Evolutionary conservation across 2,888 invertebrate genomes (phyloP), one percentile per base, ranked within the genome.

Genomic region (Eristalis tenax): DNA sequence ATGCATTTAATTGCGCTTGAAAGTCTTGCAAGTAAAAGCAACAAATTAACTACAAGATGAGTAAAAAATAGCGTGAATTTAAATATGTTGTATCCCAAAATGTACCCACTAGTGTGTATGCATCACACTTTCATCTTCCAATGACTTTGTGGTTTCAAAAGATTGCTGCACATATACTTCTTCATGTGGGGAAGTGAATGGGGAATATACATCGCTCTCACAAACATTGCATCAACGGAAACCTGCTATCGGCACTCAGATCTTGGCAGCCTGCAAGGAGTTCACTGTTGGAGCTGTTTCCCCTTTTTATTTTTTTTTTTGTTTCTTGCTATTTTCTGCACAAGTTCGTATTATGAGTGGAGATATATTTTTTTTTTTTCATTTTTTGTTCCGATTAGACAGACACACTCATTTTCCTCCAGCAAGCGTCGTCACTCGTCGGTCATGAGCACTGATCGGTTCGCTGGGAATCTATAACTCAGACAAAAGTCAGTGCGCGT

Each of bases 151-250:
- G 38, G 50, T 57, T 64, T 68, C 38, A 61, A 10, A 59, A 13
- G 8, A 22, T 26, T 56, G n/a, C 43, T 59, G 23, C 26, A 1
- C 43, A 66, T 26, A n/a, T 50, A 4, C 50, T 1, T 2, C 18
- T 18, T 18, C 18, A 1, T 50, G 50, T 8, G 50, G 70, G 35
- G 56, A 40, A 38, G 63, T 28, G 57, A 77, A 70, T 64, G 85
- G 65, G 70, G 73, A 65, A 15, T 64, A 73, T 76, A 65, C 73
- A 83, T 26, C 65, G 56, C 28, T 77, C 73, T 65, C 69, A 66
- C 10, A 81, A 70, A 65, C 50, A 86, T 78, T 78, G 63, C 82
- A 86, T 82, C 61, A 86, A 86, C 86, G 86, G 74, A 82, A 81
- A 86, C 66, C 75, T 82, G 78, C 86, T 81, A 77, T 85, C 65